Percentiles rank a stretch among this genome's conserved stretches.
These are phyloP conservation scores for Euzetes globulus DNA, from an alignment of 2,888 invertebrate genomes.

Conservation along the genomic window DNA sequence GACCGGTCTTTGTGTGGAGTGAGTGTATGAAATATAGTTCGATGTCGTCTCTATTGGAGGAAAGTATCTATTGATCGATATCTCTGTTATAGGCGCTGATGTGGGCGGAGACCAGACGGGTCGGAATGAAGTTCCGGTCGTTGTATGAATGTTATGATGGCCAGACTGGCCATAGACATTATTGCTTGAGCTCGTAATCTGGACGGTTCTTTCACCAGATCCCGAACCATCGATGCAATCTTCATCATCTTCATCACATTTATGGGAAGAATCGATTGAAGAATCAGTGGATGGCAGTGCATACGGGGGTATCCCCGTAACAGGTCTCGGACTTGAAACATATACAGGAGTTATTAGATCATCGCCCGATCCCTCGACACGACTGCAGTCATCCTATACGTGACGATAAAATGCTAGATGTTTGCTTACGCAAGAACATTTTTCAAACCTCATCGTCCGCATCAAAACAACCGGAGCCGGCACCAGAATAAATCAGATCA, in stretches of 20 bases:
- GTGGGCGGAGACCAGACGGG: neutral
- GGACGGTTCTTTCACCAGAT: constrained; percentile 53
- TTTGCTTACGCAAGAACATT: too few species aligned
- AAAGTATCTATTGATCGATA: neutral
- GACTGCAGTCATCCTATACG: constrained; percentile 19
- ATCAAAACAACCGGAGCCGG: constrained; percentile 79
- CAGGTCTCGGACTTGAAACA: constrained; percentile 54
- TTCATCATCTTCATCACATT: constrained; percentile 68
- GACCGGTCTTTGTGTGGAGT: neutral
- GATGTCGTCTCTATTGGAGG: constrained; percentile 3
- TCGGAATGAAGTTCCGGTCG: neutral
- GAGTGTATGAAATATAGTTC: neutral
- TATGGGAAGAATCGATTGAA: constrained; percentile 56
- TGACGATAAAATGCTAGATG: too few species aligned
- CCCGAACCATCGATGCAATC: constrained; percentile 72
- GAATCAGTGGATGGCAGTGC: constrained; percentile 1
- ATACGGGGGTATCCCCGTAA: neutral
- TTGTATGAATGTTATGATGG: neutral
- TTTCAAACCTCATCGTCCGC: constrained; percentile 59
- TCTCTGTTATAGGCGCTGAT: neutral
- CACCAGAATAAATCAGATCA: constrained; percentile 84
- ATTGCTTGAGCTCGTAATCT: constrained; percentile 29
- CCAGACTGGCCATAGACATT: constrained; percentile 17
- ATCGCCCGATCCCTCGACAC: constrained; percentile 51
- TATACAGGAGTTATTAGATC: constrained; percentile 88